These are phyloP conservation scores for Julus scanicus DNA, from an alignment of 2,888 invertebrate genomes.

Conservation along the genomic window DNA sequence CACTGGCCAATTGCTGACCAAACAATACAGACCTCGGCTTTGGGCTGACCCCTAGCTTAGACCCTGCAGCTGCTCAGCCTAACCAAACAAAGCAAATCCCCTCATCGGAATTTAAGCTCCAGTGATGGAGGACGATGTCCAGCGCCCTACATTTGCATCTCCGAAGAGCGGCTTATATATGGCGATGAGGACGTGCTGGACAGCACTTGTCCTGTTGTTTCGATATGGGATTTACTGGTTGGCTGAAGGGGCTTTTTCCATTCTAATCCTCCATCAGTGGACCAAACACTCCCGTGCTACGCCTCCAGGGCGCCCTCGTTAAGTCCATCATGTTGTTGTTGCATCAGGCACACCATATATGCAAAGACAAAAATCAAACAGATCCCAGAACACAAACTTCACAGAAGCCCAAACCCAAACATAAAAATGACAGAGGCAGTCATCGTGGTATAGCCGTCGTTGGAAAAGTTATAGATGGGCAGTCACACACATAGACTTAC, in stretches of 20 bases:
- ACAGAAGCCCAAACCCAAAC: not conserved
- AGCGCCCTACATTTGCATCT: not conserved
- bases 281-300: not conserved
- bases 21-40: not conserved
- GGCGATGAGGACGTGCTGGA: not conserved
- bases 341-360: not conserved
- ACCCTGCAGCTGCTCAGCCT: not conserved
- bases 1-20: not conserved
- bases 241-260: not conserved
- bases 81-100: conserved; percentile 29
- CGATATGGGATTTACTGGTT: conserved; percentile 1
- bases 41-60: not conserved
- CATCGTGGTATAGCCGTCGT: not conserved
- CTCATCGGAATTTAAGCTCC: conserved; percentile 17
- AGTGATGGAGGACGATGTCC: conserved; percentile 16
- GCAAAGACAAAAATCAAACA: conserved; percentile 43
- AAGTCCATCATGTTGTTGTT: not conserved
- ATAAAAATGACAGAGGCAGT: not conserved
- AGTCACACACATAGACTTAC: no score
- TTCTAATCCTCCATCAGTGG: conserved; percentile 6
- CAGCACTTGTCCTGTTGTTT: conserved; percentile 8
- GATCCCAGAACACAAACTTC: not conserved
- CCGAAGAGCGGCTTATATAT: not conserved
- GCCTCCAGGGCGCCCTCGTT: not conserved
- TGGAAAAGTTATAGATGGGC: not conserved